Conservation (phyloP, 2,113 vertebrate species). For the Phalacrocorax pelagicus region DNA sequence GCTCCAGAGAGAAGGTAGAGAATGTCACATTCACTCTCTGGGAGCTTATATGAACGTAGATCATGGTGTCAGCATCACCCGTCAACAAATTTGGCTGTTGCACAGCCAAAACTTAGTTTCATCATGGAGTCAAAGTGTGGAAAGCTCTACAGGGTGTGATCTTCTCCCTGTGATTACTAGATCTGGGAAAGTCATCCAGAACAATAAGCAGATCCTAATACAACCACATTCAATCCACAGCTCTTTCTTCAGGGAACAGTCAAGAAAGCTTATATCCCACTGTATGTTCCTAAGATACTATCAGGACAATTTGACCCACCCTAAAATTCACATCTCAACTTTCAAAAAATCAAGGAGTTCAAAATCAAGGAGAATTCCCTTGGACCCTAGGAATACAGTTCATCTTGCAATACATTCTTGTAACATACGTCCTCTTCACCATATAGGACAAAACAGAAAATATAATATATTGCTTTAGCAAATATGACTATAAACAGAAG, state of each 20-base stretch:
- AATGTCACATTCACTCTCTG: accelerated
- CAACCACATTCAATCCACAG: neutral
- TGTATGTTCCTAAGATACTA: neutral
- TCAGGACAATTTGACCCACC: neutral
- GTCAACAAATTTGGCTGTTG: neutral
- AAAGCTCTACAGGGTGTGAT: neutral
- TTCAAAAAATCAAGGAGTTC: neutral
- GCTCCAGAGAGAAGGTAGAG: neutral
- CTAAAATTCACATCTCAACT: neutral
- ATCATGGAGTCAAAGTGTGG: neutral
- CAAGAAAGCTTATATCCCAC: neutral
- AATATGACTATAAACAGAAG: neutral
- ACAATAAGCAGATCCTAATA: neutral
- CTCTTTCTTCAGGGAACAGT: neutral
- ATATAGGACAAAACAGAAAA: neutral
- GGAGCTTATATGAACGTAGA: neutral
- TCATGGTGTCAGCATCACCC: neutral
- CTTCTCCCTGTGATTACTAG: neutral
- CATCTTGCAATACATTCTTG: neutral
- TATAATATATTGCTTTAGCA: neutral
- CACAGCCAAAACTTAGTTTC: neutral
- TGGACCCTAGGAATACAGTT: neutral
- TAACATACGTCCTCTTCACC: neutral
- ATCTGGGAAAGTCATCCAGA: neutral
- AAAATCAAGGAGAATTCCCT: neutral